These are phyloP conservation scores for Saccostrea echinata DNA, from an alignment of 1,140 invertebrate species.

Conservation along the genomic window DNA sequence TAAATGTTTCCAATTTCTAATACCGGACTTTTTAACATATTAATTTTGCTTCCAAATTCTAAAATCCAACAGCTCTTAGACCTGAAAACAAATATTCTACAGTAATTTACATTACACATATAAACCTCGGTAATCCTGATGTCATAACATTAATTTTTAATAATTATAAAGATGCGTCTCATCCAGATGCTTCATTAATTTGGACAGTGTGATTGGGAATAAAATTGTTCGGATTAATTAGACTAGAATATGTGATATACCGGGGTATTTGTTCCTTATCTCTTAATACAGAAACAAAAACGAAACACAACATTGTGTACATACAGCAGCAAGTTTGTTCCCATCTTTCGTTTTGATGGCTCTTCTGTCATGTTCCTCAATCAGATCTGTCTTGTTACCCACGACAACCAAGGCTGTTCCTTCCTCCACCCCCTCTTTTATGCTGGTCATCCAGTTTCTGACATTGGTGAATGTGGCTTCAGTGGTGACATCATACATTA, in stretches of 20 bases:
- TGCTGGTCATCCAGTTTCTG: slow-evolving; percentile 84
- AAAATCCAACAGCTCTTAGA: too few species aligned
- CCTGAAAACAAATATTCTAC: too few species aligned
- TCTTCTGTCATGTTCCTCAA: slow-evolving; percentile 75
- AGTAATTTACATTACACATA: too few species aligned
- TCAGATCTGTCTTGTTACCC: slow-evolving; percentile 81
- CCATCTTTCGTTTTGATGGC: slow-evolving; percentile 81
- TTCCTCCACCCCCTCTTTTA: slow-evolving; percentile 81
- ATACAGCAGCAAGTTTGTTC: slow-evolving; percentile 81
- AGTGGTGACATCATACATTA: slow-evolving; percentile 86
- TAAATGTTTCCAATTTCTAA: too few species aligned
- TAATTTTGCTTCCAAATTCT: too few species aligned
- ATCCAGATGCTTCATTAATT: too few species aligned
- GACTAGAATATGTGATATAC: neutral
- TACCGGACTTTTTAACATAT: too few species aligned
- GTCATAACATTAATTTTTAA: too few species aligned
- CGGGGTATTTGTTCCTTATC: too few species aligned
- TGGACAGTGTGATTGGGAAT: too few species aligned
- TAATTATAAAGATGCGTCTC: too few species aligned
- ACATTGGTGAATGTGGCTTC: slow-evolving; percentile 85
- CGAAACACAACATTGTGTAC: slow-evolving; percentile 37
- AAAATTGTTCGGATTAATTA: neutral
- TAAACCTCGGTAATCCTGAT: too few species aligned
- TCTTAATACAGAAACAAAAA: neutral
- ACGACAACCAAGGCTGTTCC: slow-evolving; percentile 79